Conservation (phyloP, 2,888 invertebrate genomes). For the Alviniconcha strummeri region DNA sequence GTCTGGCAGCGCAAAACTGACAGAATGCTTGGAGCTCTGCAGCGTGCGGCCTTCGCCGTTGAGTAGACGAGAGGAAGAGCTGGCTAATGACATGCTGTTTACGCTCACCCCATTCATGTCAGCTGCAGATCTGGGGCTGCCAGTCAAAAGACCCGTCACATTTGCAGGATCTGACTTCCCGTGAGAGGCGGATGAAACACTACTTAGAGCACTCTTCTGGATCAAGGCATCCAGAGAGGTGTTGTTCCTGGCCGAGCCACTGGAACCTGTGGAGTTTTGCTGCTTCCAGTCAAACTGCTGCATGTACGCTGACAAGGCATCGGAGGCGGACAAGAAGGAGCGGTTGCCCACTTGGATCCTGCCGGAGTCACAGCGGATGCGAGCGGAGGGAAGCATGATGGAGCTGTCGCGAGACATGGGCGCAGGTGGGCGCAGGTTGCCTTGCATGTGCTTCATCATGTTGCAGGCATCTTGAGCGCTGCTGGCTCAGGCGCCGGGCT, state of each 20-base stretch:
- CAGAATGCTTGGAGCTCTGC: neutral
- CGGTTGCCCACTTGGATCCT: conserved; percentile 54
- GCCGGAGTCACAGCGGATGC: conserved; percentile 53
- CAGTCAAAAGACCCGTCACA: conserved; percentile 22
- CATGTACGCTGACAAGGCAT: conserved; percentile 61
- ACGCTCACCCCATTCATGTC: neutral
- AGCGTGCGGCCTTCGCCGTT: neutral
- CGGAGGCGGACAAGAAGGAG: conserved; percentile 58
- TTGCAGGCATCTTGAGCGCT: neutral
- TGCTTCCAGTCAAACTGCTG: conserved; percentile 53
- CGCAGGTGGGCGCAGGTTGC: neutral
- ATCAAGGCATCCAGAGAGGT: neutral
- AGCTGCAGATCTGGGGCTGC: neutral
- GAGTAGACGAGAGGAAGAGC: conserved; percentile 9
- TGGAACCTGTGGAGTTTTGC: neutral
- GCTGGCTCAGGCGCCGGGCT: neutral
- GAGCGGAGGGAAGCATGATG: conserved; percentile 33
- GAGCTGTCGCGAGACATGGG: conserved; percentile 20
- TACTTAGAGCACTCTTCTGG: neutral
- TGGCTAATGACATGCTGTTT: neutral
- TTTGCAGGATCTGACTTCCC: neutral
- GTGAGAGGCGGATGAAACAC: neutral
- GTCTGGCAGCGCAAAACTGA: neutral
- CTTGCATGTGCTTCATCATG: conserved; percentile 1
- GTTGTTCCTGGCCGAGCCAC: neutral